Evolutionary conservation across 2,113 vertebrate species (phyloP), one percentile per base, ranked within the genome.

Genomic region (Chloropsis cyanopogon): DNA sequence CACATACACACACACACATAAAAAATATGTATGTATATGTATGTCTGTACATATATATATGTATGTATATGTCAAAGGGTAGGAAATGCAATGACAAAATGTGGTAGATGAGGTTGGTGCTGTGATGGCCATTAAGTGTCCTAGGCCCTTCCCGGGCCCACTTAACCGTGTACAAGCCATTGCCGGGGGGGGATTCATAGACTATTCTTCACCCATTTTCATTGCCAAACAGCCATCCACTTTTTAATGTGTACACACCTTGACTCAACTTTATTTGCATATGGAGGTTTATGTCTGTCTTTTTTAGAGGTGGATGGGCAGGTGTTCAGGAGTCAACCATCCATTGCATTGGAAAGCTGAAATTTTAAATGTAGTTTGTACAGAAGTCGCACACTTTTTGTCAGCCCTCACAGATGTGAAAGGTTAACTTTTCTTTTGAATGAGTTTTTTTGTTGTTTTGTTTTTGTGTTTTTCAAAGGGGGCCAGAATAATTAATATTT

Each of bases 401-500:
- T 97, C 96, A 75, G 70, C 97, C 95, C 96, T 97, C 96, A 96
- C 97, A 95, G 96, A 97, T 97, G 94, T 96, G 98, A 97, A 97
- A 96, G 78, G 82, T 97, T 83, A 93, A 89, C 77, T 94, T 94
- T 97, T 96, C 93, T 96, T 97, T 95, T 96, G 91, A 93, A 96
- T 91, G 88, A 93, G 94, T n/a, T 72, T 61, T 86, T 92, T 92
- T 78, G 81, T 54, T 94, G 89, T 92, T 97, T 94, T 86, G 54
- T 90, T 97, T 97, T 91, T 96, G 82, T 69, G 91, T 93, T 95
- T 96, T 96, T 90, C 96, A 96, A 96, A 97, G 97, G 97, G 98
- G 97, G 96, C 97, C 97, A 97, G 97, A 97, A 98, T 97, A 97
- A 97, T 97, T 97, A 96, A 97, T 97, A 96, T 97, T 97, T 97